phyloP scores from a whole-genome alignment of 1,140 invertebrate genomes.

The Spodoptera frugiperda region DNA sequence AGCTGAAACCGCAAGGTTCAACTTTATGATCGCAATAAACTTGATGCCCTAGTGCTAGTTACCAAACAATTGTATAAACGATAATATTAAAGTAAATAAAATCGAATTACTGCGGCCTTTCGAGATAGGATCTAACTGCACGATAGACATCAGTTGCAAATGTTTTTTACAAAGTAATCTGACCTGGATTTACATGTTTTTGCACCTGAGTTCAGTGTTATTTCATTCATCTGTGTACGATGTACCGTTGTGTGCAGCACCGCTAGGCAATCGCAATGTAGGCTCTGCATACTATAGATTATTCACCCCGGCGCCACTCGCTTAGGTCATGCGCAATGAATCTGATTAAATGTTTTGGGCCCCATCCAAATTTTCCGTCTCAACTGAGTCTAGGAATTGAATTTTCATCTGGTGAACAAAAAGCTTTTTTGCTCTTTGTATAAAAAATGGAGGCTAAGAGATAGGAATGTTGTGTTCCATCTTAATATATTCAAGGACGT shows the following conservation, averaged over 20 bases:
- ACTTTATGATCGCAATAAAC: too few relatives aligned
- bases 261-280: conserved; percentile 48
- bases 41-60: too few relatives aligned
- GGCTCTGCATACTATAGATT: conserved; percentile 52
- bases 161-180: not conserved
- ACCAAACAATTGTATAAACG: too few relatives aligned
- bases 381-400: conserved; percentile 26
- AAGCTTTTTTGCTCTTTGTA: not conserved
- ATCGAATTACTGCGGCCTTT: not conserved
- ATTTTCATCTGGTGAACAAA: conserved; percentile 19
- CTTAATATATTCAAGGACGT: conserved; percentile 20
- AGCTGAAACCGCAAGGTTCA: too few relatives aligned
- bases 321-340: conserved; percentile 57
- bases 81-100: not conserved
- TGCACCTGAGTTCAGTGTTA: conserved; percentile 4
- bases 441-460: conserved; percentile 1
- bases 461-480: not conserved
- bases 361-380: conserved; percentile 45
- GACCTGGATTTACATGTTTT: conserved; percentile 17
- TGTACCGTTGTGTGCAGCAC: conserved; percentile 48
- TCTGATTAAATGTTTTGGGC: conserved; percentile 46
- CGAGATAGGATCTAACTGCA: not conserved
- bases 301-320: conserved; percentile 55
- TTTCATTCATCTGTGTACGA: conserved; percentile 26
- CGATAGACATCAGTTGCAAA: not conserved